Conservation (phyloP, 1,140 invertebrate genomes). For the Hylaeus anthracinus region DNA sequence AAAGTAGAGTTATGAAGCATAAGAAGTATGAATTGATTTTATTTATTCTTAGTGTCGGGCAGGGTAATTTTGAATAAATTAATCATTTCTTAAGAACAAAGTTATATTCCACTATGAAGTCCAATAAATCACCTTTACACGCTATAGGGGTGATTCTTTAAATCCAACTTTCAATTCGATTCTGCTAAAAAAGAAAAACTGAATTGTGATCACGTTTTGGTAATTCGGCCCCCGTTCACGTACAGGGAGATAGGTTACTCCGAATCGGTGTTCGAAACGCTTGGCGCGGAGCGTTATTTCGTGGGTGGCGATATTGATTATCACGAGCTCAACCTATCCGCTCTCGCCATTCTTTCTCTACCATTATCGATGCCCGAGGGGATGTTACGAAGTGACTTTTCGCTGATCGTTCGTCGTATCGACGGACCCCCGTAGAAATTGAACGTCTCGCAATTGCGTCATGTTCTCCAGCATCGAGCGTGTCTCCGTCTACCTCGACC, state of each 20-base stretch:
- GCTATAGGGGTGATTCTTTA: too few relatives aligned
- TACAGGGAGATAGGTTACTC: conserved; percentile 9
- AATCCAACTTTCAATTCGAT: too few relatives aligned
- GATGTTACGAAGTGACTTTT: conserved; percentile 4
- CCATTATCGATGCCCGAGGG: neutral
- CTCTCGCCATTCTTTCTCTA: conserved; percentile 7
- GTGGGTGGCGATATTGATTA: conserved; percentile 43
- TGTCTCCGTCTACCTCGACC: neutral
- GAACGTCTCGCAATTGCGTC: neutral
- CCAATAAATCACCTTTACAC: too few relatives aligned
- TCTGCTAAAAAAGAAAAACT: too few relatives aligned
- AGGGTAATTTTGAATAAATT: too few relatives aligned
- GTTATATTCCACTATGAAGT: too few relatives aligned
- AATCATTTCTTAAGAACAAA: too few relatives aligned
- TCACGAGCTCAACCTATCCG: conserved; percentile 8
- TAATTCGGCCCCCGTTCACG: too few relatives aligned
- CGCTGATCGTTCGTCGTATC: neutral
- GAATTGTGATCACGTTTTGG: too few relatives aligned
- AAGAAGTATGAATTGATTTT: too few relatives aligned
- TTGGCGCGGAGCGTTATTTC: conserved; percentile 8
- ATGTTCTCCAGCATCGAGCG: neutral
- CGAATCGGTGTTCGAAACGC: neutral
- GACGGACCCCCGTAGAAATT: neutral
- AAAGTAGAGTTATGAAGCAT: too few relatives aligned
- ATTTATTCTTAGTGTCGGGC: too few relatives aligned